These are phyloP conservation scores for Mesorhabditis spiculigera DNA, from an alignment of 2,888 invertebrate species.

Conservation along the genomic window DNA sequence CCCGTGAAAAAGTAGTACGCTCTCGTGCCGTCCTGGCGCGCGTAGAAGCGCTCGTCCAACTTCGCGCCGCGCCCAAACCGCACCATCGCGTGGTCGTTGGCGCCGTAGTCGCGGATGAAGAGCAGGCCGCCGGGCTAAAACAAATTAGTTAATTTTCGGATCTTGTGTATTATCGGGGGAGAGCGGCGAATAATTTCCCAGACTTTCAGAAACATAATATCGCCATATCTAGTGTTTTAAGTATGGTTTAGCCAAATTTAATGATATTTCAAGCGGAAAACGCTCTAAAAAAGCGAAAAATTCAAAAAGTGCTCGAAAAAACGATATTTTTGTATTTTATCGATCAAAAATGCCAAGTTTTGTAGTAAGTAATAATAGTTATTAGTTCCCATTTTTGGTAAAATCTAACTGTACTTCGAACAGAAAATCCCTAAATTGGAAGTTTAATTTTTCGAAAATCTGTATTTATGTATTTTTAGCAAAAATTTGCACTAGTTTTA, in stretches of 20 bases:
- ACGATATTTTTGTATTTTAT: too few species aligned
- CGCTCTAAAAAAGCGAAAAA: conserved; percentile 6
- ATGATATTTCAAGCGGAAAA: background rate
- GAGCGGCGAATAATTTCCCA: too few species aligned
- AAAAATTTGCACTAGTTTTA: too few species aligned
- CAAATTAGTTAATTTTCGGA: conserved; percentile 20
- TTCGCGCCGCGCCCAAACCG: conserved; percentile 88
- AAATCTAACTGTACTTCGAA: too few species aligned
- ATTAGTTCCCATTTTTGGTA: too few species aligned
- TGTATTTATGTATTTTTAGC: too few species aligned
- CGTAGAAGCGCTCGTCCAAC: conserved; percentile 81
- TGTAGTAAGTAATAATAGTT: too few species aligned
- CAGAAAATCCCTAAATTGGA: too few species aligned
- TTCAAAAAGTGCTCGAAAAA: background rate
- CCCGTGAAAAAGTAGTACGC: conserved; percentile 64
- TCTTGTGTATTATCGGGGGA: conserved; percentile 55
- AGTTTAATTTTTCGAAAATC: too few species aligned
- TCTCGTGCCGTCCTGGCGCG: conserved; percentile 93
- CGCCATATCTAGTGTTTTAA: background rate
- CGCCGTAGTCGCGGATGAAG: conserved; percentile 86
- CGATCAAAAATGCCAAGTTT: too few species aligned
- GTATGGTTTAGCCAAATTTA: background rate
- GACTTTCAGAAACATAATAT: rapidly evolving
- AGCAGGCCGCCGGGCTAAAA: conserved; percentile 72
- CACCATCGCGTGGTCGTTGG: conserved; percentile 91